phyloP scores from a whole-genome alignment of 2,113 vertebrate genomes.

The Sceloporus undulatus region DNA sequence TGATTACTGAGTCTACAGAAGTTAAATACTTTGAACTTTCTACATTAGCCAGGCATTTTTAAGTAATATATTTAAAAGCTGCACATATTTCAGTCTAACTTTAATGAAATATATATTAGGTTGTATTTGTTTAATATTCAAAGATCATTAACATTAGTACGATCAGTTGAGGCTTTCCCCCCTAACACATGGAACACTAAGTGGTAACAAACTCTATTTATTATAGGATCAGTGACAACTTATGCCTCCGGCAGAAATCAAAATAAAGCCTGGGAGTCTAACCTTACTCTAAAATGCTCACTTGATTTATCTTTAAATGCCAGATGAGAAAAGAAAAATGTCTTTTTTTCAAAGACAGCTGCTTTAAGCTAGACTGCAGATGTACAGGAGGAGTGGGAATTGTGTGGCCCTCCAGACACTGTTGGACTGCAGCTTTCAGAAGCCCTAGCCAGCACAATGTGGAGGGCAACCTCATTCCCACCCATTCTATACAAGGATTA shows the following conservation, averaged over 20 bases:
- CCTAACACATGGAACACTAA: too few species aligned
- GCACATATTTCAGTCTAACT: neutral
- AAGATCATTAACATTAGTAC: neutral
- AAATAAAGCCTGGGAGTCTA: too few species aligned
- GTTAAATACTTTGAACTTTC: neutral
- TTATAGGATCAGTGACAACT: neutral
- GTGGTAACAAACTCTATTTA: neutral
- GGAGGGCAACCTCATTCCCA: too few species aligned
- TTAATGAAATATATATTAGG: neutral
- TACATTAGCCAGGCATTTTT: neutral
- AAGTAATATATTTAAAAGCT: neutral
- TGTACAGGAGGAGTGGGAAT: too few species aligned
- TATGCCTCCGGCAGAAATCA: neutral
- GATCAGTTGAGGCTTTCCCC: neutral
- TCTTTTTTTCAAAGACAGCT: neutral
- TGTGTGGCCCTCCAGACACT: neutral
- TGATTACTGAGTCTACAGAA: neutral
- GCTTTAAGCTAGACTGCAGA: too few species aligned
- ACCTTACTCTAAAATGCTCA: neutral
- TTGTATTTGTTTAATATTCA: neutral
- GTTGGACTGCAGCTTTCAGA: neutral
- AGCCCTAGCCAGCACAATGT: too few species aligned
- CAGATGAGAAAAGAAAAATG: neutral
- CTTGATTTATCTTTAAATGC: neutral
- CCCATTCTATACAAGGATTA: neutral